Conservation (phyloP, 1,140 invertebrate genomes). For the Drosophila chauvacae region DNA sequence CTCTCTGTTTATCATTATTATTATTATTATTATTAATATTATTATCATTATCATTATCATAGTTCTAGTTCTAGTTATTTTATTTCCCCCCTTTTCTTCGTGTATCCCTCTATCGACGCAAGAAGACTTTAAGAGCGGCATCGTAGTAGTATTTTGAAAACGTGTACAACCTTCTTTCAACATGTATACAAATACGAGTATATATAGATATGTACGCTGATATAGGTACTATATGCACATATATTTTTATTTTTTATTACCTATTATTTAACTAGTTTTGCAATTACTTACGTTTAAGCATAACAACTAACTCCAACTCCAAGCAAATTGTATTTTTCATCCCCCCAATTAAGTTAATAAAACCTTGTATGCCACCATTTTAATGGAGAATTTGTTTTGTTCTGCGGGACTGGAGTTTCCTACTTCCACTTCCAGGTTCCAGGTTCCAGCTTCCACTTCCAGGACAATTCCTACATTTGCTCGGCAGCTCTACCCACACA, state of each 20-base stretch:
- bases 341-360: constrained; percentile 35
- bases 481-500: too few species aligned
- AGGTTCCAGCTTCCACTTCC: too few species aligned
- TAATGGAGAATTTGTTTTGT: constrained; percentile 4
- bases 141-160: constrained; percentile 15
- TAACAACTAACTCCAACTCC: constrained; percentile 23
- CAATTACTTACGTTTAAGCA: constrained; percentile 27
- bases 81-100: not conserved
- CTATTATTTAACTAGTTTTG: constrained; percentile 38
- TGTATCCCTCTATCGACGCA: not conserved
- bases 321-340: constrained; percentile 38
- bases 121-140: not conserved
- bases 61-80: constrained; percentile 15
- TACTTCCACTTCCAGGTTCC: too few species aligned
- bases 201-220: constrained; percentile 2
- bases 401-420: not conserved
- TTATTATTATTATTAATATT: constrained; percentile 14
- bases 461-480: too few species aligned
- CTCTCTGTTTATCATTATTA: constrained; percentile 45
- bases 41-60: constrained; percentile 20
- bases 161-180: constrained; percentile 22
- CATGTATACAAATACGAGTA: constrained; percentile 7
- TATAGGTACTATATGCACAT: constrained; percentile 12
- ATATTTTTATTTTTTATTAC: constrained; percentile 36
- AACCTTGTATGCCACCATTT: constrained; percentile 38